Percentiles rank a stretch among this genome's conserved stretches.
Conservation (phyloP, 2,113 vertebrate genomes). For the Forbesichthys agassizii region DNA sequence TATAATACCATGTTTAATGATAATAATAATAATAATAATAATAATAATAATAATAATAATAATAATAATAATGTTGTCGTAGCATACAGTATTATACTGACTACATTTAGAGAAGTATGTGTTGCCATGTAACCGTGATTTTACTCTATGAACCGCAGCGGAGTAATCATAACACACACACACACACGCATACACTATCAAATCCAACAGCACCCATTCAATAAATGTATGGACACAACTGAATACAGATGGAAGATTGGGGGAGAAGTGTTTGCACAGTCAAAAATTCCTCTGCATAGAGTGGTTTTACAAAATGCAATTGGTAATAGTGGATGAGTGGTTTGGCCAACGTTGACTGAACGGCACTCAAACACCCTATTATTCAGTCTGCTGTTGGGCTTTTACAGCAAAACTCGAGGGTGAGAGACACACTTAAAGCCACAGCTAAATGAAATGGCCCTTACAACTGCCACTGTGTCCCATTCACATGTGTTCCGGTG, state of each 20-base stretch:
- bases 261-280: slow-evolving; percentile 29
- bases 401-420: slow-evolving; percentile 29
- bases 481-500: neutral
- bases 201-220: slow-evolving; percentile 50
- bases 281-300: slow-evolving; percentile 13
- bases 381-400: slow-evolving; percentile 20
- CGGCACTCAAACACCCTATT: slow-evolving; percentile 28
- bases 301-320: slow-evolving; percentile 38
- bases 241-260: slow-evolving; percentile 33
- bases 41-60: too few species aligned
- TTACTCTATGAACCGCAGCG: slow-evolving; percentile 41
- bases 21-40: too few species aligned
- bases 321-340: slow-evolving; percentile 24
- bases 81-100: neutral
- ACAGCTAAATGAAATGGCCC: slow-evolving; percentile 15
- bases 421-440: slow-evolving; percentile 21
- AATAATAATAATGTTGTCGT: too few species aligned
- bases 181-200: slow-evolving; percentile 17
- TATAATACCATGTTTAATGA: neutral
- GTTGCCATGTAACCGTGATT: slow-evolving; percentile 39
- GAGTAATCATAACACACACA: slow-evolving; percentile 13
- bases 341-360: slow-evolving; percentile 44
- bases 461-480: neutral
- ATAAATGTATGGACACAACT: slow-evolving; percentile 41
- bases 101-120: slow-evolving; percentile 14